Conservation (phyloP, 1,140 invertebrate species). For the Zaprionus davidi region DNA sequence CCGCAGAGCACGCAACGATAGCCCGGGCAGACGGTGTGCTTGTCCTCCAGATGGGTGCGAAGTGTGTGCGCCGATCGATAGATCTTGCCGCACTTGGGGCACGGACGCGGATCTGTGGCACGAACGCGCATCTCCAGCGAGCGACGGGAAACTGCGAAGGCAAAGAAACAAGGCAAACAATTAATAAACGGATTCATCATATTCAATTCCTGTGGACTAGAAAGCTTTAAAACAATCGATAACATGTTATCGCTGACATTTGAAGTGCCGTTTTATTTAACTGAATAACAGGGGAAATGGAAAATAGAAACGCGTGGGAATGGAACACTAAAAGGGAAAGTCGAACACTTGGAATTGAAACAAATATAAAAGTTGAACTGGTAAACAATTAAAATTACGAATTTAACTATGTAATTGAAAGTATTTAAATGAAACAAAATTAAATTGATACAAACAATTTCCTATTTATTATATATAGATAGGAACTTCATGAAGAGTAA, state of each 20-base stretch:
- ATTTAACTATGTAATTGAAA: too few species aligned
- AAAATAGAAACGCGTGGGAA: neutral
- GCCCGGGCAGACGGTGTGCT: constrained; percentile 95
- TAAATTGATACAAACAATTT: too few species aligned
- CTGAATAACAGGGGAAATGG: neutral
- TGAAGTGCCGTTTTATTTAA: neutral
- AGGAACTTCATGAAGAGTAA: too few species aligned
- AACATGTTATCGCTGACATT: neutral
- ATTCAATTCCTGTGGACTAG: constrained; percentile 4
- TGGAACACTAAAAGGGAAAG: too few species aligned
- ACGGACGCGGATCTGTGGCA: constrained; percentile 95
- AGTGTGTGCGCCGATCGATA: constrained; percentile 95
- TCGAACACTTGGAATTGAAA: too few species aligned
- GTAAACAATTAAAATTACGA: too few species aligned
- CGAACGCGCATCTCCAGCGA: constrained; percentile 93
- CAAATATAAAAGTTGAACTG: too few species aligned
- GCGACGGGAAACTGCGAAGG: constrained; percentile 87
- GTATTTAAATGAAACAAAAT: too few species aligned
- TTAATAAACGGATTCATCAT: neutral
- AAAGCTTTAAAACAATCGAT: constrained; percentile 14
- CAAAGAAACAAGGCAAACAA: neutral
- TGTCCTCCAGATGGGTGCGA: constrained; percentile 95
- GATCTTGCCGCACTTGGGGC: constrained; percentile 96
- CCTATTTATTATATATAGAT: too few species aligned
- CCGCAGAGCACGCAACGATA: constrained; percentile 95